Base-by-base conservation (phyloP, 2,888 invertebrate genomes). In the Stegophylla sp. region DNA sequence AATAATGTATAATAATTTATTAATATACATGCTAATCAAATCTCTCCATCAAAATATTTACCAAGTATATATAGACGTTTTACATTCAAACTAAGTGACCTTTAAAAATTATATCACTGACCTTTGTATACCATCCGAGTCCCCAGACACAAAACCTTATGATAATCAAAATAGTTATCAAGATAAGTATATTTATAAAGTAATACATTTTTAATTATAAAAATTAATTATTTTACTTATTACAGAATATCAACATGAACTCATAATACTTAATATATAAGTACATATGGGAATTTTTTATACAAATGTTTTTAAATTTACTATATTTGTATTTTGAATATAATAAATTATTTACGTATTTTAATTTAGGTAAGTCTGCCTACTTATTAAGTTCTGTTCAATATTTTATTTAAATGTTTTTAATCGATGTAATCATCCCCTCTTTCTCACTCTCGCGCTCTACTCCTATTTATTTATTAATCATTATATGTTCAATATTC, bases 71-170 rank as follows among this genome's bases (percentile, higher is more conserved):
- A 53, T 34, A 7, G 3, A 34, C 34, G n/a, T 61, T 73, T 17
- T 23, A 51, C 23, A 75, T 51, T 34, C 3, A 53, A 64, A 64
- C 53, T 28, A 41, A 13, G 13, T 63, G 26, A 76, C 64, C 75
- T 76, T 76, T 75, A 7, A n/a, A 66, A 64, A 76, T 26, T 41
- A 12, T 53, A 23, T 51, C 48, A 41, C 34, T 75, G 75, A 75
- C 75, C 75, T 66, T 76, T 76, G 26, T 51, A 26, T 48, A 23
- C 12, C 10, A n/a, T 12, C 17, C 4, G 34, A 76, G 53, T 66
- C 66, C 51, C 34, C 26, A 43, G 23, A 13, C 53, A 66, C 23
- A 9, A 76, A 23, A 53, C 75, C 41, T 76, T 76, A 28, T 72
- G n/a, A 45, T 59, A 12, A 20, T 45, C 26, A 59, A 61, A 43